phyloP scores from a whole-genome alignment of 2,888 invertebrate species.

The Netelia melanura region DNA sequence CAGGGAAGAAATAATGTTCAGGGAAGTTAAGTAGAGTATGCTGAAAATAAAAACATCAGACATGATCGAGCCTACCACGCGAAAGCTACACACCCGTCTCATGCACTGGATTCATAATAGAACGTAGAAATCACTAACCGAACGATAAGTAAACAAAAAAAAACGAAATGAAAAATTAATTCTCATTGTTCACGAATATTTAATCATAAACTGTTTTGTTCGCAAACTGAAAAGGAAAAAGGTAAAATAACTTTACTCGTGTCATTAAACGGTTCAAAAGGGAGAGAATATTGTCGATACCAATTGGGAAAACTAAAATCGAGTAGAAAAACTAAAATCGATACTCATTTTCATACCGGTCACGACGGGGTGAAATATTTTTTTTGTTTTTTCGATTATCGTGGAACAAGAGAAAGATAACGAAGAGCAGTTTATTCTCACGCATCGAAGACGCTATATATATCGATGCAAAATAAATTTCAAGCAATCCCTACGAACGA shows the following conservation, averaged over 20 bases:
- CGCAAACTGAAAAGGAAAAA: slow-evolving; percentile 17
- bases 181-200: neutral
- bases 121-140: neutral
- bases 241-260: neutral
- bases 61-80: slow-evolving; percentile 32
- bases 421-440: slow-evolving; percentile 4
- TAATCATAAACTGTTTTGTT: slow-evolving; percentile 7
- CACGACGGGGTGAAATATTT: slow-evolving; percentile 80
- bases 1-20: slow-evolving; percentile 6
- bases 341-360: slow-evolving; percentile 81
- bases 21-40: neutral
- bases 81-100: slow-evolving; percentile 3
- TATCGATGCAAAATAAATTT: slow-evolving; percentile 20
- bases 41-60: slow-evolving; percentile 6
- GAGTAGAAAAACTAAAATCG: slow-evolving; percentile 27
- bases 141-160: neutral
- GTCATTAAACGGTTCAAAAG: neutral
- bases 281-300: neutral
- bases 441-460: neutral
- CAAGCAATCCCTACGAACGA: neutral
- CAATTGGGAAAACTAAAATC: neutral
- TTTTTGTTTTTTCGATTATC: slow-evolving; percentile 66
- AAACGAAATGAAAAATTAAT: neutral
- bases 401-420: neutral
- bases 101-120: slow-evolving; percentile 1